A percentile compares a stretch with the other conserved stretches of the same genome.
phyloP scores from a whole-genome alignment of 2,888 invertebrate genomes.

The Euzophera pinguis region DNA sequence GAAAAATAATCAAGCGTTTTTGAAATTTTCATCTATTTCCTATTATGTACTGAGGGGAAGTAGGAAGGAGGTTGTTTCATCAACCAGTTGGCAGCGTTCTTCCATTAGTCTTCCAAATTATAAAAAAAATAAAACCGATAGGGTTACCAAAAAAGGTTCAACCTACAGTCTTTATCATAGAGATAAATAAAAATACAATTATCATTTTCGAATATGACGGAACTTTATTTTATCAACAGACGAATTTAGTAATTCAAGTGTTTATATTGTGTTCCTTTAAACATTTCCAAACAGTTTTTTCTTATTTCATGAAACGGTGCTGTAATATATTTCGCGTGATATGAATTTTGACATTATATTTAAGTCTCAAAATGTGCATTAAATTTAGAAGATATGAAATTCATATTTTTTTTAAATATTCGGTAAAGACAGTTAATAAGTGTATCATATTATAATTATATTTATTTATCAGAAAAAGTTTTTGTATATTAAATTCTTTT shows the following conservation, averaged over 20 bases:
- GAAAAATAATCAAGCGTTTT: too few species aligned
- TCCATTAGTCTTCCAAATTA: too few species aligned
- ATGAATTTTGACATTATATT: conserved; percentile 51
- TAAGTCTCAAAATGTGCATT: conserved; percentile 50
- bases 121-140: too few species aligned
- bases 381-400: conserved; percentile 57
- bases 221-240: conserved; percentile 76
- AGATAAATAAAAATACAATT: conserved; percentile 26
- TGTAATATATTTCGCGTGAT: conserved; percentile 56
- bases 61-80: too few species aligned
- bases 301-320: conserved; percentile 63
- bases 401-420: conserved; percentile 45
- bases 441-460: conserved; percentile 50
- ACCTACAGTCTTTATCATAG: too few species aligned
- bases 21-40: too few species aligned
- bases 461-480: conserved; percentile 57
- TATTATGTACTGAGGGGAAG: too few species aligned
- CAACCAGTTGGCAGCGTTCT: too few species aligned
- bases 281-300: conserved; percentile 40
- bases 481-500: conserved; percentile 61
- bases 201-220: conserved; percentile 57
- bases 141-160: too few species aligned
- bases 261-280: conserved; percentile 39
- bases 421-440: conserved; percentile 47
- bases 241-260: conserved; percentile 51